Evolutionary conservation across 2,888 invertebrate species (phyloP).

Genomic region (Timema podura): DNA sequence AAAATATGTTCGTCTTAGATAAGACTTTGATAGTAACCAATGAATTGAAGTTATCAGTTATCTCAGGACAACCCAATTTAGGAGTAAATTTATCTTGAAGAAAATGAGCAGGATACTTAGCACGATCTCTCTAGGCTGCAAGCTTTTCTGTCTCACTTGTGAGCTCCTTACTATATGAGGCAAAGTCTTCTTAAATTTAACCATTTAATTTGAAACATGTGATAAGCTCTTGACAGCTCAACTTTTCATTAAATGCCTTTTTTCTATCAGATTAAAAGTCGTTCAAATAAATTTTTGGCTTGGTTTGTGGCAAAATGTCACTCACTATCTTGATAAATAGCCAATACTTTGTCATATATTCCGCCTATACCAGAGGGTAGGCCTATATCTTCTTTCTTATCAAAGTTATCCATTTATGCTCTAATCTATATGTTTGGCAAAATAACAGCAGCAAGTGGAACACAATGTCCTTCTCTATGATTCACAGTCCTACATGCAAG

Average conservation of each 20-base stretch:
- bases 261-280: background rate
- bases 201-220: background rate
- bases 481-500: background rate
- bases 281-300: background rate
- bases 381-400: background rate
- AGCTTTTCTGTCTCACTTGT: background rate
- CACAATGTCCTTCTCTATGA: background rate
- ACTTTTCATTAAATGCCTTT: background rate
- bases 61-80: background rate
- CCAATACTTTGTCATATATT: background rate
- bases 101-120: background rate
- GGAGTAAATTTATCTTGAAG: background rate
- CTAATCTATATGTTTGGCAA: background rate
- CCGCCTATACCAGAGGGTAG: background rate
- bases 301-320: background rate
- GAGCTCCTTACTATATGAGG: background rate
- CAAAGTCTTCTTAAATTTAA: background rate
- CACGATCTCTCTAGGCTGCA: background rate
- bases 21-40: background rate
- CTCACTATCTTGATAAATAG: too few relatives aligned
- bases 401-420: background rate
- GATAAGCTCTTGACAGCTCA: background rate
- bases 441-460: slow-evolving; percentile 3
- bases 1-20: slow-evolving; percentile 5
- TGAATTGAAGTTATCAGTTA: slow-evolving; percentile 1